These are phyloP conservation scores for Plagodis dolabraria DNA, from an alignment of 2,888 invertebrate genomes.

Conservation along the genomic window DNA sequence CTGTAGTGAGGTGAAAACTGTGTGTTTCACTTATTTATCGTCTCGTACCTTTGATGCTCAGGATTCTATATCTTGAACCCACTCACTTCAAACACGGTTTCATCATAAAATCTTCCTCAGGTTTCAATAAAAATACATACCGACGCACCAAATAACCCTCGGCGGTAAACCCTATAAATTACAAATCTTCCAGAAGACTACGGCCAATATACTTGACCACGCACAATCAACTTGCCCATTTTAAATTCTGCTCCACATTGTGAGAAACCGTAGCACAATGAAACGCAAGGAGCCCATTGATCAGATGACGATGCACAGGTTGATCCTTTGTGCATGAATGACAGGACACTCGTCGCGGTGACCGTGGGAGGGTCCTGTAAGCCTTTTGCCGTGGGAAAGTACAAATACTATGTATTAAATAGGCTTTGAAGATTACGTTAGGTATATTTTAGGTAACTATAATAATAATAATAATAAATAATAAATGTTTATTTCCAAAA, in stretches of 20 bases:
- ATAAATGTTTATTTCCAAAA: no score
- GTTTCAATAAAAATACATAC: no score
- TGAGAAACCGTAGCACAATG: conserved; percentile 6
- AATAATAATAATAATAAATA: no score
- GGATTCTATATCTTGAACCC: no score
- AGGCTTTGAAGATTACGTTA: neutral
- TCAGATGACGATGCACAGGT: conserved; percentile 18
- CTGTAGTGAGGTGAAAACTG: no score
- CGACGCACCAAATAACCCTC: no score
- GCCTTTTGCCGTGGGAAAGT: conserved; percentile 50
- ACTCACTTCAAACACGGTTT: no score
- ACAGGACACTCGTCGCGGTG: conserved; percentile 18
- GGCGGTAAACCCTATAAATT: neutral
- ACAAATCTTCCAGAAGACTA: neutral
- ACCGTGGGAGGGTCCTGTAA: conserved; percentile 53
- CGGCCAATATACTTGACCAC: neutral
- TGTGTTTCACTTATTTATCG: no score
- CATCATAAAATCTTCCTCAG: no score
- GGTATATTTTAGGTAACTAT: neutral
- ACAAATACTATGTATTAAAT: conserved; percentile 1
- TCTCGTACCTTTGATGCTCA: no score
- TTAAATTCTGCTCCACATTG: conserved; percentile 17
- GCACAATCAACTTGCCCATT: neutral
- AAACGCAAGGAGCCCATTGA: conserved; percentile 23
- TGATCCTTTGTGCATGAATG: conserved; percentile 14